phyloP scores from a whole-genome alignment of 2,888 invertebrate genomes.

The Polydrusus pterygomalis region DNA sequence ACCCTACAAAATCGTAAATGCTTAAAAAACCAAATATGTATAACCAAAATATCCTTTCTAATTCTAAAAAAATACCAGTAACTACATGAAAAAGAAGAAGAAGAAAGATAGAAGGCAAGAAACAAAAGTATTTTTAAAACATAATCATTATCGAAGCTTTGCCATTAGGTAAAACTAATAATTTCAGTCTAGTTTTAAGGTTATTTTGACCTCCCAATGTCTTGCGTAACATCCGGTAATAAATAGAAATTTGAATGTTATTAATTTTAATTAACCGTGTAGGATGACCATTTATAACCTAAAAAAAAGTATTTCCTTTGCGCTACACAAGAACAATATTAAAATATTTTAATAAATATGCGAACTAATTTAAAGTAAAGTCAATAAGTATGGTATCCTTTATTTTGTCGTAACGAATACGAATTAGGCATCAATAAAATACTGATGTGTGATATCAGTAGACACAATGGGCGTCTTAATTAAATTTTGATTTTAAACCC shows the following conservation, averaged over 20 bases:
- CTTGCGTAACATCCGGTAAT: slow-evolving; percentile 32
- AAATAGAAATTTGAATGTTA: slow-evolving; percentile 14
- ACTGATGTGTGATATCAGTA: too few species aligned
- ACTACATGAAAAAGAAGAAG: too few species aligned
- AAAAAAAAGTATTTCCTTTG: neutral
- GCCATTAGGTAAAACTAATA: neutral
- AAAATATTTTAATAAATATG: neutral
- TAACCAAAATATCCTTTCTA: too few species aligned
- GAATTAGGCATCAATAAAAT: too few species aligned
- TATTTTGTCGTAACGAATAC: too few species aligned
- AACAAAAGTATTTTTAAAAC: neutral
- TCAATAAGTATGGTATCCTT: too few species aligned
- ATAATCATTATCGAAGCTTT: neutral
- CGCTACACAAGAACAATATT: neutral
- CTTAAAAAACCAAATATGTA: too few species aligned
- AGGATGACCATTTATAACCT: neutral
- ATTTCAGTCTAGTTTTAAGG: slow-evolving; percentile 1
- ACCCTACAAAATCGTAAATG: too few species aligned
- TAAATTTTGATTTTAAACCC: too few species aligned
- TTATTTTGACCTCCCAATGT: slow-evolving; percentile 6
- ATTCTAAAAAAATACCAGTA: too few species aligned
- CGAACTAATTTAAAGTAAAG: too few species aligned
- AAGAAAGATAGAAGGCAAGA: neutral
- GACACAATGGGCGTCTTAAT: too few species aligned
- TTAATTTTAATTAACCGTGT: slow-evolving; percentile 27